These are phyloP conservation scores for Callopanchax toddi DNA, from an alignment of 2,113 vertebrate species.

Conservation along the genomic window DNA sequence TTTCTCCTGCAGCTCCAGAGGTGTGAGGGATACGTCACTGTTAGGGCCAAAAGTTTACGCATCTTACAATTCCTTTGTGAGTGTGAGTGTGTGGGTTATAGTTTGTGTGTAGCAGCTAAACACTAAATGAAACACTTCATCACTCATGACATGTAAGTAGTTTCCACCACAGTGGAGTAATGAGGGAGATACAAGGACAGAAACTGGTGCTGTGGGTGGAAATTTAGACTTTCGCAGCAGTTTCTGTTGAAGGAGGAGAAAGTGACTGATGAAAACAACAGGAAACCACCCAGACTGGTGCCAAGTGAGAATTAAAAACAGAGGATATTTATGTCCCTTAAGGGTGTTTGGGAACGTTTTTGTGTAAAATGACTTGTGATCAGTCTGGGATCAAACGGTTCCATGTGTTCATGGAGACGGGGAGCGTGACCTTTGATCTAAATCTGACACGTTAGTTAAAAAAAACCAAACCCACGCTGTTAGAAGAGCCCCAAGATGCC, in stretches of 20 bases:
- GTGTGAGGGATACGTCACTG: constrained; percentile 14
- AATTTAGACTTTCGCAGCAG: constrained; percentile 20
- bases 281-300: constrained; percentile 2
- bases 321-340: constrained; percentile 11
- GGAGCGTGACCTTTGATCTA: no score
- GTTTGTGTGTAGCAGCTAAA: constrained; percentile 12
- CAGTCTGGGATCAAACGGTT: constrained; percentile 9
- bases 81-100: constrained; percentile 7
- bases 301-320: neutral
- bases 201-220: constrained; percentile 9
- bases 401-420: no score
- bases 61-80: constrained; percentile 4
- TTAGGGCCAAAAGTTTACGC: constrained; percentile 5
- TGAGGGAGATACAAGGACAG: constrained; percentile 16
- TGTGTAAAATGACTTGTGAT: constrained; percentile 19
- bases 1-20: constrained; percentile 52
- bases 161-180: constrained; percentile 20
- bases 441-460: neutral
- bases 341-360: constrained; percentile 12
- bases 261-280: constrained; percentile 33
- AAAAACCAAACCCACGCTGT: no score
- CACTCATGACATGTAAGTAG: constrained; percentile 35
- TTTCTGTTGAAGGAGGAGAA: constrained; percentile 20
- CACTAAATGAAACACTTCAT: constrained; percentile 48
- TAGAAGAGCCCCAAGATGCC: constrained; percentile 1